Percentiles rank a stretch among this genome's conserved stretches.
Conservation (phyloP, 2,113 vertebrate species). For the Myanophis thanlyinensis region DNA sequence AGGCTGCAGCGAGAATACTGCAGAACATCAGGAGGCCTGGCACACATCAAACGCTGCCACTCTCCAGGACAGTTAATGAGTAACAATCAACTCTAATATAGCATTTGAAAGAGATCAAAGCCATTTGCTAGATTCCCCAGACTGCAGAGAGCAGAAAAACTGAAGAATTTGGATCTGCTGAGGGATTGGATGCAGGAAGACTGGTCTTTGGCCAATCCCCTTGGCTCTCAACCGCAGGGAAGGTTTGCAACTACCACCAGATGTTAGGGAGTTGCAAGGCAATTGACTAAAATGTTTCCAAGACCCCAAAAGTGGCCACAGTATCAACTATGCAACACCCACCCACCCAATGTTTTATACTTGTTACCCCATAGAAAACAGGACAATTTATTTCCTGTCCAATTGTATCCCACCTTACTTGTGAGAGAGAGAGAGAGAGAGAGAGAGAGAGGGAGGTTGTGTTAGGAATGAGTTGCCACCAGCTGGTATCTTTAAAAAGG, state of each 20-base stretch:
- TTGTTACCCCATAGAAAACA: not conserved
- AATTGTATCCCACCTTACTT: not conserved
- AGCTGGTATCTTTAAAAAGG: not conserved
- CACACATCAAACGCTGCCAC: not conserved
- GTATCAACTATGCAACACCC: not conserved
- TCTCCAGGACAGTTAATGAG: not conserved
- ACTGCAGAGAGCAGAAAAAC: not conserved
- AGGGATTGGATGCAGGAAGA: not conserved
- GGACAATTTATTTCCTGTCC: not conserved
- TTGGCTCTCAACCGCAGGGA: not conserved
- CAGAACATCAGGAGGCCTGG: not conserved
- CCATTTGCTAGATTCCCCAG: not conserved
- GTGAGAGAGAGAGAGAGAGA: not conserved
- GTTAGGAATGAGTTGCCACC: not conserved
- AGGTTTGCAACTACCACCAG: not conserved
- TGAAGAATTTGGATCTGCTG: not conserved
- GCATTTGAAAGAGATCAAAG: not conserved
- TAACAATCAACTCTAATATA: not conserved
- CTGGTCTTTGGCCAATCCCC: not conserved
- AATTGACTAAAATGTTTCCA: not conserved
- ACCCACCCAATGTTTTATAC: not conserved
- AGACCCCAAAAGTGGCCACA: not conserved
- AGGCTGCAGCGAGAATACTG: not conserved
- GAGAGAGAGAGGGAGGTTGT: not conserved
- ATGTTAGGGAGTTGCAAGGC: not conserved